These are phyloP conservation scores for Sarcophilus harrisii DNA, from an alignment of 2,797 vertebrate species.

Conservation along the genomic window DNA sequence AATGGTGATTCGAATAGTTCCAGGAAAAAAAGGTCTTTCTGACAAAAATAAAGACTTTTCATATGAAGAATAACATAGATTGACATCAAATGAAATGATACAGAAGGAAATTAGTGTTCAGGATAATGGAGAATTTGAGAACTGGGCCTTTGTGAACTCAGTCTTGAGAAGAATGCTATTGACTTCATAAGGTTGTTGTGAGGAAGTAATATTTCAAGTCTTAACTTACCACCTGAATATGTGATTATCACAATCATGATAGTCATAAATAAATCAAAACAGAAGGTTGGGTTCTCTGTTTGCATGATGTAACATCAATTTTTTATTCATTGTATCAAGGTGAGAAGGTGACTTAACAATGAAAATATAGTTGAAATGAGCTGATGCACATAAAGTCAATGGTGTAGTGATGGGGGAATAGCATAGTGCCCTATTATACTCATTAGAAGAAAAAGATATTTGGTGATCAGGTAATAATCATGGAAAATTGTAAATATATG, in stretches of 20 bases:
- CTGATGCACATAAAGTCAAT: background rate
- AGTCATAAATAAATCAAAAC: background rate
- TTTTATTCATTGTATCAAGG: background rate
- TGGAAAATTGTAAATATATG: background rate
- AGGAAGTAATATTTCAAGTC: background rate
- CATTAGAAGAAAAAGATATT: background rate
- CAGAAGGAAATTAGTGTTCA: background rate
- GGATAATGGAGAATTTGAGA: background rate
- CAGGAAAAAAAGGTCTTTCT: background rate
- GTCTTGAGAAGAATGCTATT: background rate
- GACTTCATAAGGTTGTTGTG: background rate
- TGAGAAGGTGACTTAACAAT: background rate
- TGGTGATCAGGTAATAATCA: background rate
- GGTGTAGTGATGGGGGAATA: background rate
- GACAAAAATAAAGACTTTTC: background rate
- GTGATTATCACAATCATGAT: background rate
- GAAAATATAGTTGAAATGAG: background rate
- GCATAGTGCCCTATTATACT: background rate
- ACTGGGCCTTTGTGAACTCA: background rate
- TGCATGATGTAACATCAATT: background rate
- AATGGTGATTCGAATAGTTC: background rate
- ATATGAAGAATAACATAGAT: background rate
- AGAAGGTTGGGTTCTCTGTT: background rate
- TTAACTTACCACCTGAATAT: background rate
- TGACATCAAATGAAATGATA: background rate